A percentile compares a stretch with the other conserved stretches of the same genome.
Conservation (phyloP, 2,888 invertebrate genomes). For the Ecliptopera silaceata region DNA sequence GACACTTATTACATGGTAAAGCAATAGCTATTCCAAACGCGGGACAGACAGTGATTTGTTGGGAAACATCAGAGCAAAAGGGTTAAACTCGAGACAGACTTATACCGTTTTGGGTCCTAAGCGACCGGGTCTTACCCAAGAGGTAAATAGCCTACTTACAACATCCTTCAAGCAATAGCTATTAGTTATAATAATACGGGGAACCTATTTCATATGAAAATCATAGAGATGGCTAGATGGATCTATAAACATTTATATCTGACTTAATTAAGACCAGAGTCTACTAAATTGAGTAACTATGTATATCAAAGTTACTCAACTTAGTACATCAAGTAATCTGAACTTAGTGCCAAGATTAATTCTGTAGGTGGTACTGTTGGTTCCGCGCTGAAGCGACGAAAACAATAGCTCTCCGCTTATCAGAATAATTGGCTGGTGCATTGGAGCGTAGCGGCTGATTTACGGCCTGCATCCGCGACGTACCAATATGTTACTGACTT, state of each 20-base stretch:
- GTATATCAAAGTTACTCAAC: background rate
- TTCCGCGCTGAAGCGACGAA: conserved; percentile 1
- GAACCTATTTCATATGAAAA: too few relatives aligned
- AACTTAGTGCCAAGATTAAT: conserved; percentile 10
- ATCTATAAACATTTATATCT: too few relatives aligned
- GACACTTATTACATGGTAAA: conserved; percentile 74
- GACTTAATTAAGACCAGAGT: background rate
- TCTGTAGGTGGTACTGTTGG: conserved; percentile 1
- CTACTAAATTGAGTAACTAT: too few relatives aligned
- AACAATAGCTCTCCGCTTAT: conserved; percentile 11
- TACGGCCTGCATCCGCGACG: conserved; percentile 3
- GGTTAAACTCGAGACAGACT: too few relatives aligned
- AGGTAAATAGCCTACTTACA: too few relatives aligned
- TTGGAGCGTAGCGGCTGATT: conserved; percentile 5
- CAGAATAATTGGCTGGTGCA: conserved; percentile 14
- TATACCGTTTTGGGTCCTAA: too few relatives aligned
- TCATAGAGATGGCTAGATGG: too few relatives aligned
- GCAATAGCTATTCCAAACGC: background rate
- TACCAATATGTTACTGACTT: background rate
- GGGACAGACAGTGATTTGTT: too few relatives aligned
- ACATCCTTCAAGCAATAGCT: too few relatives aligned
- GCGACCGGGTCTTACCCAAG: too few relatives aligned
- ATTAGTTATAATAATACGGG: too few relatives aligned
- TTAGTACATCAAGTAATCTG: conserved; percentile 1
- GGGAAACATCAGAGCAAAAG: too few relatives aligned